Evolutionary conservation across 2,888 invertebrate genomes (phyloP), one percentile per base, ranked within the genome.

Genomic region (Geotrupes spiniger): DNA sequence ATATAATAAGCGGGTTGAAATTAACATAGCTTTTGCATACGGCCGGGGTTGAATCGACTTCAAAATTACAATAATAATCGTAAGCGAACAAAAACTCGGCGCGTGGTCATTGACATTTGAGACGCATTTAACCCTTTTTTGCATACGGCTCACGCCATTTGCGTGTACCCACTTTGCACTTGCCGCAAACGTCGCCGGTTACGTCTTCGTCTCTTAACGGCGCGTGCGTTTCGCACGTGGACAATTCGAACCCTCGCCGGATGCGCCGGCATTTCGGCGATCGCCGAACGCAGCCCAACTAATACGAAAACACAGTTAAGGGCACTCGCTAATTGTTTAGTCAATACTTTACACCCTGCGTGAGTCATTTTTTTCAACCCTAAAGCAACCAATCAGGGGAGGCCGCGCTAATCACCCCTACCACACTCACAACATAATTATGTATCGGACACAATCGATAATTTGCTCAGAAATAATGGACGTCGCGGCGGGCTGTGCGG

Each of bases 261-360:
- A n/a, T n/a, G n/a, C n/a, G n/a, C n/a, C n/a, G n/a, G n/a, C n/a
- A n/a, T 42, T 49, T 43, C 37, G 40, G 26, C 38, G 39, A 49
- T 42, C 15, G 15, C 33, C 14, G 8, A 10, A 10, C 12, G 11
- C 33, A 12, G 33, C 14, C 8, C 44, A 47, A 64, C 63, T 61
- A 63, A 68, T 65, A 68, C 65, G 70, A 68, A 68, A 68, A 71
- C 66, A 68, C 66, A 66, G 68, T 71, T 73, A 68, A 71, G 71
- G 70, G 71, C 66, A 69, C 69, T 53, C 60, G 69, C 73, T 74
- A 74, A 74, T 74, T 74, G 74, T 74, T 74, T 74, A 73, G 72
- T 74, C 74, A 73, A 73, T 74, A 73, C 73, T 73, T 73, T 73
- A 72, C 73, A 73, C 74, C 72, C 73, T 71, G 72, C 72, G 73